Percentiles rank a stretch among this genome's conserved stretches.
Conservation (phyloP, 1,140 invertebrate genomes). For the Agrypnia vestita region DNA sequence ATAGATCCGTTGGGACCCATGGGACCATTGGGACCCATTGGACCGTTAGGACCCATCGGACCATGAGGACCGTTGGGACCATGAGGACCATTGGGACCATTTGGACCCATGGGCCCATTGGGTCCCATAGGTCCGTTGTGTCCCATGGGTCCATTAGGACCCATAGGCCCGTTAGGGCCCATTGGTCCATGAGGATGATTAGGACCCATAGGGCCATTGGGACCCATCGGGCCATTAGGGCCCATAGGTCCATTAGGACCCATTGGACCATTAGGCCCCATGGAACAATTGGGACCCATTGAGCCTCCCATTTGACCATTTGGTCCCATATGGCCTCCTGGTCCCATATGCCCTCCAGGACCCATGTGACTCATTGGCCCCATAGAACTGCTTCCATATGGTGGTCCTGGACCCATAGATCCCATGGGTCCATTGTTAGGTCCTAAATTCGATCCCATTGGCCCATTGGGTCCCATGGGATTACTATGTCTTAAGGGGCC, state of each 20-base stretch:
- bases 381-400: conserved; percentile 69
- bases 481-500: conserved; percentile 72
- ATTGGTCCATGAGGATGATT: conserved; percentile 63
- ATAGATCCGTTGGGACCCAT: conserved; percentile 74
- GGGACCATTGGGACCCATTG: conserved; percentile 74
- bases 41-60: conserved; percentile 73
- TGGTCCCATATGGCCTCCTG: conserved; percentile 66
- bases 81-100: conserved; percentile 64
- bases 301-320: conserved; percentile 68
- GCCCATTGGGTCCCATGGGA: conserved; percentile 70
- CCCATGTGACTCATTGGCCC: conserved; percentile 67
- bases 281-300: conserved; percentile 63
- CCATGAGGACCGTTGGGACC: conserved; percentile 70
- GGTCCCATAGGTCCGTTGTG: conserved; percentile 74
- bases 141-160: conserved; percentile 72
- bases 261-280: conserved; percentile 60
- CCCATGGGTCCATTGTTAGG: conserved; percentile 70
- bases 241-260: conserved; percentile 68
- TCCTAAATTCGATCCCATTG: conserved; percentile 65
- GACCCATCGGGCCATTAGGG: conserved; percentile 72
- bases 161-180: conserved; percentile 69
- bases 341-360: conserved; percentile 62
- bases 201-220: conserved; percentile 70
- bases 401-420: conserved; percentile 70
- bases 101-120: conserved; percentile 71